These are phyloP conservation scores for Sesamia nonagrioides DNA, from an alignment of 1,140 invertebrate species.

Conservation along the genomic window DNA sequence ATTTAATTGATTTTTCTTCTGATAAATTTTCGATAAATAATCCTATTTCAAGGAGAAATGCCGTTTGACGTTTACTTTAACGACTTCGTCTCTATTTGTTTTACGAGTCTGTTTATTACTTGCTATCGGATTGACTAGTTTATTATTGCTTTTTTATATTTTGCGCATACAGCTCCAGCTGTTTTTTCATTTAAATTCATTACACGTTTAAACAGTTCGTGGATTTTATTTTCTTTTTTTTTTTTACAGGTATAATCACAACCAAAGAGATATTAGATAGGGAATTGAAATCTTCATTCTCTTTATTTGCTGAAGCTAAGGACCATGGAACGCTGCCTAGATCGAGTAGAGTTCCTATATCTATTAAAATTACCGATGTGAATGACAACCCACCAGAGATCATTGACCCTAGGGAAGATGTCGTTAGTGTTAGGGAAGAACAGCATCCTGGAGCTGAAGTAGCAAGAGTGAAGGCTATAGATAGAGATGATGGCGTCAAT, in stretches of 20 bases:
- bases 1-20: slow-evolving; percentile 4
- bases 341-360: slow-evolving; percentile 91
- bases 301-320: slow-evolving; percentile 94
- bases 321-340: slow-evolving; percentile 94
- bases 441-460: slow-evolving; percentile 95
- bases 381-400: slow-evolving; percentile 97
- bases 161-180: background rate
- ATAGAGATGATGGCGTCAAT: slow-evolving; percentile 96
- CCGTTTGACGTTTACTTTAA: background rate
- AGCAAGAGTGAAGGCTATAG: slow-evolving; percentile 94
- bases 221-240: slow-evolving; percentile 9
- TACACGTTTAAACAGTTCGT: background rate
- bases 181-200: background rate
- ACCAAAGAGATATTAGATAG: slow-evolving; percentile 94
- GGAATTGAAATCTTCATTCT: slow-evolving; percentile 93
- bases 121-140: background rate
- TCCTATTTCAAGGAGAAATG: background rate
- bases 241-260: slow-evolving; percentile 93
- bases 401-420: slow-evolving; percentile 95
- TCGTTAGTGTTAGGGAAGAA: slow-evolving; percentile 95
- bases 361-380: slow-evolving; percentile 93
- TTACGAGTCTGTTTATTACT: background rate
- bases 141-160: background rate
- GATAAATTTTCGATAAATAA: background rate
- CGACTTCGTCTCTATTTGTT: background rate